These are phyloP conservation scores for Autographa gamma DNA, from an alignment of 2,888 invertebrate genomes.

Conservation along the genomic window DNA sequence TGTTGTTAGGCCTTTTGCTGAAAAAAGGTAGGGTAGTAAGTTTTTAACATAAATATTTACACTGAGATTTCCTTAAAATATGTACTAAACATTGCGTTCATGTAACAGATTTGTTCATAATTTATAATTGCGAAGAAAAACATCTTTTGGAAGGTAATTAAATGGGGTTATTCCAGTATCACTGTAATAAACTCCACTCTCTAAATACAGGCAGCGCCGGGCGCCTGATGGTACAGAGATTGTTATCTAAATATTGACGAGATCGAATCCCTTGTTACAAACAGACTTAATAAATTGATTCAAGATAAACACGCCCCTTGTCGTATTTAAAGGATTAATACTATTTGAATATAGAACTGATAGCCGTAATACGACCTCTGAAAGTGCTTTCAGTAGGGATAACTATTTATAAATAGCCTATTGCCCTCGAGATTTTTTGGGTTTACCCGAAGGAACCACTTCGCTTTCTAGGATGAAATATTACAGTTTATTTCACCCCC, in stretches of 20 bases:
- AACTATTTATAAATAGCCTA: constrained; percentile 53
- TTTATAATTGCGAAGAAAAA: background rate
- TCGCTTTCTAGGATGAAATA: constrained; percentile 48
- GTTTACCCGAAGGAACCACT: constrained; percentile 47
- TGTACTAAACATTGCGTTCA: too few species aligned
- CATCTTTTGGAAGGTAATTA: background rate
- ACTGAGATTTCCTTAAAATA: too few species aligned
- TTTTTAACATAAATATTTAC: background rate
- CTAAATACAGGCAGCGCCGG: constrained; percentile 40
- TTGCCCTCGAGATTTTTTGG: constrained; percentile 54
- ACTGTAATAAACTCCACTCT: constrained; percentile 40
- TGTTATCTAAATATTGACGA: constrained; percentile 75
- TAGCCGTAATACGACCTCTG: constrained; percentile 38
- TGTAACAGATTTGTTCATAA: too few species aligned
- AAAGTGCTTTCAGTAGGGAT: constrained; percentile 40
- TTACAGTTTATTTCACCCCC: constrained; percentile 52
- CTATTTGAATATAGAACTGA: constrained; percentile 49
- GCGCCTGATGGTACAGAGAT: constrained; percentile 60
- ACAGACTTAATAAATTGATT: constrained; percentile 69
- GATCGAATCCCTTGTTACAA: constrained; percentile 68
- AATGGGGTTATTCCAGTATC: constrained; percentile 4
- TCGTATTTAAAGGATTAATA: constrained; percentile 59
- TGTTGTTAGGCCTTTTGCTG: constrained; percentile 7
- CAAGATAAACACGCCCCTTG: constrained; percentile 68
- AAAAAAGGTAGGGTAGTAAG: background rate